These are phyloP conservation scores for Elephantulus edwardii DNA, from an alignment of 2,113 vertebrate species.

Conservation along the genomic window DNA sequence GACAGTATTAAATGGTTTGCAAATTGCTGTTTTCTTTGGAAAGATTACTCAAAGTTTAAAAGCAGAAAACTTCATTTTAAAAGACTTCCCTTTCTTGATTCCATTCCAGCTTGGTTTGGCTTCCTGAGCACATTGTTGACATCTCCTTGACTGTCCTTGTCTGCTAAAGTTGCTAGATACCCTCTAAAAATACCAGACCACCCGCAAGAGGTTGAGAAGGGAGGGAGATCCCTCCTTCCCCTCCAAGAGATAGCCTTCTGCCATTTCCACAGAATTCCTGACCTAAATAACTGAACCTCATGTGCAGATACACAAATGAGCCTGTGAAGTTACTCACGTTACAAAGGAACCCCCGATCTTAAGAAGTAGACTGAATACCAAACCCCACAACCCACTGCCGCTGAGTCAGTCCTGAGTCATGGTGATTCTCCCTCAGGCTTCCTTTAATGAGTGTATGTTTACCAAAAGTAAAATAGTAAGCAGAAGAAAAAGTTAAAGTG, in stretches of 20 bases:
- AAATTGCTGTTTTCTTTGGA: conserved; percentile 46
- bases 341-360: background rate
- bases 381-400: no score
- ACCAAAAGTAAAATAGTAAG: conserved; percentile 1
- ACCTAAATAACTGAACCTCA: background rate
- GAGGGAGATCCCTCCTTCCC: no score
- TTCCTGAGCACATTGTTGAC: conserved; percentile 32
- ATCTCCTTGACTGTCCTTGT: conserved; percentile 33
- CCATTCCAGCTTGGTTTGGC: background rate
- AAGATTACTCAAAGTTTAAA: conserved; percentile 34
- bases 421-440: no score
- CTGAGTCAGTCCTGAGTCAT: no score
- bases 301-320: background rate
- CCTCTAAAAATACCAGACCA: conserved; percentile 25
- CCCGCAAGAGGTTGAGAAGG: background rate
- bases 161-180: conserved; percentile 30
- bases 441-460: conserved; percentile 7
- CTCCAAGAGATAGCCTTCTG: background rate
- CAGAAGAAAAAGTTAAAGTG: background rate
- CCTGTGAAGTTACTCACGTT: background rate
- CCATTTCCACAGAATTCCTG: background rate
- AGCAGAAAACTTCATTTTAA: background rate
- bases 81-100: conserved; percentile 43
- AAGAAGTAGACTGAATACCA: no score
- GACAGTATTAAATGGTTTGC: background rate